Percentiles rank a stretch among this genome's conserved stretches.
Conservation (phyloP, 2,113 vertebrate species). For the Sebastes schlegelii region DNA sequence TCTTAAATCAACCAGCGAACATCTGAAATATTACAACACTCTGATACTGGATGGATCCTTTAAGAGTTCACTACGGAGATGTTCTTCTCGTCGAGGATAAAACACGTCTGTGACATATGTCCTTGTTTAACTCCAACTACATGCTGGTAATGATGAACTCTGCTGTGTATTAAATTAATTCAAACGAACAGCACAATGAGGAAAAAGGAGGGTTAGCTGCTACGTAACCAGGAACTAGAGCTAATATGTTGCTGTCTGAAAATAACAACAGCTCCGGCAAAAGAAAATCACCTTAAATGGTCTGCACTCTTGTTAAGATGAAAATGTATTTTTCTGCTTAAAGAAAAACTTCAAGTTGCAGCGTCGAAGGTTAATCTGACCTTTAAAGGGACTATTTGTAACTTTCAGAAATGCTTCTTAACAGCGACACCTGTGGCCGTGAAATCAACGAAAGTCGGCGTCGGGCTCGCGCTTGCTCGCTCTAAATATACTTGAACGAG, state of each 20-base stretch:
- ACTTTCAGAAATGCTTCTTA: too few relatives aligned
- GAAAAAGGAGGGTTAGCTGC: neutral
- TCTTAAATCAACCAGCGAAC: conserved; percentile 24
- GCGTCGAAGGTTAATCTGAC: neutral
- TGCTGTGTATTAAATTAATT: conserved; percentile 12
- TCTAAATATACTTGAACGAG: too few relatives aligned
- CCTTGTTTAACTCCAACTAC: neutral
- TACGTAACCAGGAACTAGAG: neutral
- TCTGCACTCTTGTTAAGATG: conserved; percentile 18
- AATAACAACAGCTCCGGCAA: neutral
- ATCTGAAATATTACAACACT: conserved; percentile 2
- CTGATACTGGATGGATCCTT: conserved; percentile 4
- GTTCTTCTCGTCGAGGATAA: neutral
- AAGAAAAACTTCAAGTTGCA: conserved; percentile 17
- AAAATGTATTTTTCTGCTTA: conserved; percentile 10
- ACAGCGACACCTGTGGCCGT: too few relatives aligned
- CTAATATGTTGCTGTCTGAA: neutral
- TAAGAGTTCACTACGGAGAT: neutral
- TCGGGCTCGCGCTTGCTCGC: too few relatives aligned
- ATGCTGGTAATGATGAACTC: conserved; percentile 14
- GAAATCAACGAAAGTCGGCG: too few relatives aligned
- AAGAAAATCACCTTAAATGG: conserved; percentile 2
- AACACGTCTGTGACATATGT: conserved; percentile 19
- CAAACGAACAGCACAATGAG: neutral
- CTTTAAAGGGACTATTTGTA: neutral